A percentile compares a stretch with the other conserved stretches of the same genome.
phyloP scores from a whole-genome alignment of 2,888 invertebrate genomes.

The Yponomeuta sedellus region DNA sequence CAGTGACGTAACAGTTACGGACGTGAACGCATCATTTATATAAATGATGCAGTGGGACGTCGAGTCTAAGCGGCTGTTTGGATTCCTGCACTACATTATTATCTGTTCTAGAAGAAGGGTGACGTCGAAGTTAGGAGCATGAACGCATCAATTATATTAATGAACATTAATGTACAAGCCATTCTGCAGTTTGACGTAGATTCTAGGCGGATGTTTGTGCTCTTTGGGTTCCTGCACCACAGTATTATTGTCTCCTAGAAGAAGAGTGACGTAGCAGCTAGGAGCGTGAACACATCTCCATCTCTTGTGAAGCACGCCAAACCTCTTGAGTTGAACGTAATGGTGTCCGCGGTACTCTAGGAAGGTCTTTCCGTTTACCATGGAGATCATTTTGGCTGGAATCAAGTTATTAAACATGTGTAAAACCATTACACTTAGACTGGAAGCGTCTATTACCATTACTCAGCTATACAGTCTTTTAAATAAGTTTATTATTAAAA shows the following conservation, averaged over 20 bases:
- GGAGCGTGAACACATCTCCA: background rate
- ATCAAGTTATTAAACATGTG: background rate
- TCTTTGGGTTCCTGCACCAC: background rate
- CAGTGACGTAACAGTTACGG: too few relatives aligned
- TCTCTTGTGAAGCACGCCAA: background rate
- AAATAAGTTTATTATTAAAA: too few relatives aligned
- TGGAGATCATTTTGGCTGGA: background rate
- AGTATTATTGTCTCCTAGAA: background rate
- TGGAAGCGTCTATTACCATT: too few relatives aligned
- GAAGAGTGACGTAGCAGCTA: background rate
- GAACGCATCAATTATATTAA: too few relatives aligned
- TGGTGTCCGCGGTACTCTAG: background rate
- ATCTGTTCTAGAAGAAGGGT: too few relatives aligned
- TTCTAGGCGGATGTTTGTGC: background rate
- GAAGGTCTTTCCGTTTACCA: background rate
- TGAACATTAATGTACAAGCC: background rate
- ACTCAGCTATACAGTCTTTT: too few relatives aligned
- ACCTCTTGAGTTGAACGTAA: background rate
- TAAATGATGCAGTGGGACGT: too few relatives aligned
- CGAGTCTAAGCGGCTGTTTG: too few relatives aligned
- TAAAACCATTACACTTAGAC: background rate
- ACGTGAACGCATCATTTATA: too few relatives aligned
- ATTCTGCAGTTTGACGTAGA: background rate
- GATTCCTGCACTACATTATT: too few relatives aligned
- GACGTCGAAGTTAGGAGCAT: too few relatives aligned